Percentiles rank a stretch among this genome's conserved stretches.
phyloP scores from a whole-genome alignment of 2,888 invertebrate genomes.

The Temnothorax ravouxi region DNA sequence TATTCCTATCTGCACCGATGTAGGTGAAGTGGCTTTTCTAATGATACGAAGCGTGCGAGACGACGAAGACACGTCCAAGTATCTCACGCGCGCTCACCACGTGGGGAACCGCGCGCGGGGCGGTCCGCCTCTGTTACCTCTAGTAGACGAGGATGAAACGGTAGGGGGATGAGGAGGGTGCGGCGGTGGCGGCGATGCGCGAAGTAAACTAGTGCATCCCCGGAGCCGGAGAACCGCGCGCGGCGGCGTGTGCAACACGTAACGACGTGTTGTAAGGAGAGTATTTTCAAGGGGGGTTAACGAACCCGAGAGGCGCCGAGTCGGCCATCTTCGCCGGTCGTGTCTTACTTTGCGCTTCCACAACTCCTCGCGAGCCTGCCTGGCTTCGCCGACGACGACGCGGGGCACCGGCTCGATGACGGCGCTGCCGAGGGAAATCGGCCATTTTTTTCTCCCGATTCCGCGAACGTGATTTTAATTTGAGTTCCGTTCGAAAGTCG shows the following conservation, averaged over 20 bases:
- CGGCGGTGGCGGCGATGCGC: conserved; percentile 62
- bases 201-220: conserved; percentile 84
- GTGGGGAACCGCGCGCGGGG: conserved; percentile 18
- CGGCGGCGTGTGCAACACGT: conserved; percentile 74
- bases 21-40: conserved; percentile 75
- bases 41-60: conserved; percentile 57
- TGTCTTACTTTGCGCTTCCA: conserved; percentile 76
- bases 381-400: conserved; percentile 7
- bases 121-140: conserved; percentile 59
- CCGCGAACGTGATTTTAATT: conserved; percentile 71
- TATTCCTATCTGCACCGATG: conserved; percentile 64
- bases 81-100: conserved; percentile 39
- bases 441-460: conserved; percentile 64
- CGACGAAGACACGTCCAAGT: conserved; percentile 47
- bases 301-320: conserved; percentile 76
- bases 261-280: conserved; percentile 80
- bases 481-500: conserved; percentile 67
- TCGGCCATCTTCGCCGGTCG: conserved; percentile 71
- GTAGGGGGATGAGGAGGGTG: conserved; percentile 8
- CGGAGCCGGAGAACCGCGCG: conserved; percentile 73
- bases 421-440: conserved; percentile 61
- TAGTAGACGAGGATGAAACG: conserved; percentile 28
- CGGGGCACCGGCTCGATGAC: conserved; percentile 27
- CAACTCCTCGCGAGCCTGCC: conserved; percentile 52
- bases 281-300: conserved; percentile 84